phyloP scores from a whole-genome alignment of 2,888 invertebrate species.

The Beris chalybata region DNA sequence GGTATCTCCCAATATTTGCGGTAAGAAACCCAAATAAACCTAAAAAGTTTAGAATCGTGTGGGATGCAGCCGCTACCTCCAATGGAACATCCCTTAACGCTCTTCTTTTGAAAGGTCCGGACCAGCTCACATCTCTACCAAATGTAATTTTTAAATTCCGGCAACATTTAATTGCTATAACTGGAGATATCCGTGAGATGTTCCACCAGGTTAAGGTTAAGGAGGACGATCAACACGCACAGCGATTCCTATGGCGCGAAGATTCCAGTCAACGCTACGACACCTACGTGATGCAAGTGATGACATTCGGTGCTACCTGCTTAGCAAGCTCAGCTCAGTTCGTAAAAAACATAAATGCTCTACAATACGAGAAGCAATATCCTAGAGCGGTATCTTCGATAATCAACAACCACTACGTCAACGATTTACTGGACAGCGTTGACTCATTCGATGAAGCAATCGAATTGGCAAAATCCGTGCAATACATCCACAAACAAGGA shows the following conservation, averaged over 20 bases:
- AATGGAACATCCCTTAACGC: conserved; percentile 44
- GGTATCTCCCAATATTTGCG: conserved; percentile 43
- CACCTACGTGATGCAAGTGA: conserved; percentile 40
- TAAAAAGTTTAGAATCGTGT: conserved; percentile 44
- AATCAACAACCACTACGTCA: conserved; percentile 28
- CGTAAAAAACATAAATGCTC: conserved; percentile 31
- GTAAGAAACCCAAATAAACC: conserved; percentile 42
- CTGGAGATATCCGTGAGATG: conserved; percentile 45
- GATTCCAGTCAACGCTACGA: conserved; percentile 31
- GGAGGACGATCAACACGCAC: conserved; percentile 44
- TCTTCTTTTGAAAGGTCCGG: conserved; percentile 46
- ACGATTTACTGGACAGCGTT: conserved; percentile 34
- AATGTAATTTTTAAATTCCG: conserved; percentile 50
- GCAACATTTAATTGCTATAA: conserved; percentile 46
- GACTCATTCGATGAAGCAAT: conserved; percentile 27
- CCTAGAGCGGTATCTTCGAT: conserved; percentile 30
- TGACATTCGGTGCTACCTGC: conserved; percentile 43
- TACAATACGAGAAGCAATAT: conserved; percentile 4
- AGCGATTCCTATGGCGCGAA: conserved; percentile 46
- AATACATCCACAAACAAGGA: conserved; percentile 5
- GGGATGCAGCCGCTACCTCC: conserved; percentile 45
- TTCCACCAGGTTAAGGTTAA: conserved; percentile 43
- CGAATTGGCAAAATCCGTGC: not conserved
- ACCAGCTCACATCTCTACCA: conserved; percentile 45
- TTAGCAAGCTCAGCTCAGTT: conserved; percentile 39